phyloP scores from a whole-genome alignment of 1,140 invertebrate genomes.

The Lycorma delicatula region DNA sequence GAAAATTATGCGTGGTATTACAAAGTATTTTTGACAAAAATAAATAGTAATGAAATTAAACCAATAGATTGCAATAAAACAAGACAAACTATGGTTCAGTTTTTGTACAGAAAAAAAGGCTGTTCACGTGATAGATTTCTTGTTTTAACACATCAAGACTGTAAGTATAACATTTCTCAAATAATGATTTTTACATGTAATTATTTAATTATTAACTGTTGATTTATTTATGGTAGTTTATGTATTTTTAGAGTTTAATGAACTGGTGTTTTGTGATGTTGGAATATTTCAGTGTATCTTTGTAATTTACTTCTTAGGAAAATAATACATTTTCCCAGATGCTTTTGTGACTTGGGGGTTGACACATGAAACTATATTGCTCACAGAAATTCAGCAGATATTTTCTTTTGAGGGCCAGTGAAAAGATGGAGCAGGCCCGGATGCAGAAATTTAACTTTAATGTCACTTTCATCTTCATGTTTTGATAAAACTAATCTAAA shows the following conservation, averaged over 20 bases:
- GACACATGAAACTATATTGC: no score
- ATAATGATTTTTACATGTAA: neutral
- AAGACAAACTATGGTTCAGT: slow-evolving; percentile 67
- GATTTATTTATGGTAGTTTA: slow-evolving; percentile 10
- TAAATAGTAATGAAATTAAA: slow-evolving; percentile 42
- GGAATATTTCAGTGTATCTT: slow-evolving; percentile 38
- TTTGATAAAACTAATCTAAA: no score
- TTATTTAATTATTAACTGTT: neutral
- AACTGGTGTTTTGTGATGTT: slow-evolving; percentile 43
- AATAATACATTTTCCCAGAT: no score
- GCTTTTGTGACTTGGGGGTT: no score
- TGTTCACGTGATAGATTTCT: slow-evolving; percentile 52
- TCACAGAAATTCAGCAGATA: no score
- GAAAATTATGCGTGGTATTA: slow-evolving; percentile 34
- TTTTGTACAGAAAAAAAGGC: slow-evolving; percentile 60
- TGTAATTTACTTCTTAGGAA: neutral
- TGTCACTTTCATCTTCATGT: no score
- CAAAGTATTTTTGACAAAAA: slow-evolving; percentile 49
- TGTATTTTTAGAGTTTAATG: slow-evolving; percentile 26
- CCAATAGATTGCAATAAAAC: slow-evolving; percentile 41
- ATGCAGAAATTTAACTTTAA: no score
- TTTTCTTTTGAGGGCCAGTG: no score
- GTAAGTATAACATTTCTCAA: slow-evolving; percentile 43
- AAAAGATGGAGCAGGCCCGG: no score
- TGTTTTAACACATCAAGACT: slow-evolving; percentile 67